Base-by-base conservation (phyloP, 2,888 invertebrate genomes). In the Drosophila parthenogenetica region DNA sequence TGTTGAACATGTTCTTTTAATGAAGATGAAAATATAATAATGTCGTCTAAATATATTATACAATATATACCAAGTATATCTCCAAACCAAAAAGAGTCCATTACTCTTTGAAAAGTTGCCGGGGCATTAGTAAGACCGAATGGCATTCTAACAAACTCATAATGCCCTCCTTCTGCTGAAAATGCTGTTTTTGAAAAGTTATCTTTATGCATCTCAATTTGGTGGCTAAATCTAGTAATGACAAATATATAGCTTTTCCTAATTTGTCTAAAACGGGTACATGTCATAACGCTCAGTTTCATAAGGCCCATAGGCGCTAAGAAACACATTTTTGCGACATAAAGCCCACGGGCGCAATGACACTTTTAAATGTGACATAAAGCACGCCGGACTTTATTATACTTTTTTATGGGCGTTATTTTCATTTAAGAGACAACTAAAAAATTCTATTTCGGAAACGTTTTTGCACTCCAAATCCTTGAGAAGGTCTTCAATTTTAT, bases 1-100 rank as follows among this genome's bases (percentile, higher is more conserved):
- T 19, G 19, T 19, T 22, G 22, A 45, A 45, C 5, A 45, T 25
- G 45, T 45, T 45, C 22, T 45, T 45, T 25, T n/a, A 45, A 11
- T 5, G 45, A 45, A 0, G 39, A n/a, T n/a, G 39, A 40, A 40
- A n/a, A 40, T 7, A 40, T n/a, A 3, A 40, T 40, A 40, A 40
- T 40, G n/a, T 40, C 39, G 14, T 40, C 39, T n/a, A 40, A 2
- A 14, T 40, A 40, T 7, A 40, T n/a, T 14, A 40, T 2, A 14
- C 39, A 40, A 11, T 5, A n/a, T 5, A n/a, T 2, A n/a, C 39
- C 39, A n/a, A 14, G 13, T n/a, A 40, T 40, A n/a, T 40, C 39
- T 40, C 14, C 14, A n/a, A 14, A 14, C 14, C n/a, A n/a, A n/a
- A 40, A 40, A n/a, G 8, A 11, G 35, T 35, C 11, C 22, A 22